Evolutionary conservation across 1,140 invertebrate genomes (phyloP).

Genomic region (Drosophila fuyamai): DNA sequence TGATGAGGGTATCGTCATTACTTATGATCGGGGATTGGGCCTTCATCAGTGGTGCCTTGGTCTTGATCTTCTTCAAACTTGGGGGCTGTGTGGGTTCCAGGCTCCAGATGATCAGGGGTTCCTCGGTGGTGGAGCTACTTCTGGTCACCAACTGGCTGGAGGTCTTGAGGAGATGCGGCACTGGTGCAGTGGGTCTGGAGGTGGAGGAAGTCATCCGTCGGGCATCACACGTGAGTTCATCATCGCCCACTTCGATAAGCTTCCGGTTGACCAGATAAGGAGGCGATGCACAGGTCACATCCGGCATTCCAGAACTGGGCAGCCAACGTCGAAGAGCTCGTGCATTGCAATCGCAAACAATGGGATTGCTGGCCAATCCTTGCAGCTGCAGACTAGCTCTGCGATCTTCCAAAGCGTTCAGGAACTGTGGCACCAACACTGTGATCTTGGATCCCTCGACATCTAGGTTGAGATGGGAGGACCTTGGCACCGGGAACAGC

Average conservation of each 20-base stretch:
- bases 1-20: conserved; percentile 96
- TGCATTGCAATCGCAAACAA: conserved; percentile 93
- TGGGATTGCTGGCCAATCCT: conserved; percentile 91
- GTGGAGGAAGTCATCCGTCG: conserved; percentile 86
- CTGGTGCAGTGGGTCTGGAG: conserved; percentile 78
- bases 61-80: conserved; percentile 85
- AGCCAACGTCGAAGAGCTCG: conserved; percentile 92
- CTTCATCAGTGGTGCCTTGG: conserved; percentile 86
- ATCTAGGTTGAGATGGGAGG: conserved; percentile 91
- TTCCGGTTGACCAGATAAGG: conserved; percentile 88
- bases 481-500: conserved; percentile 95
- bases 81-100: conserved; percentile 88
- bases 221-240: conserved; percentile 91
- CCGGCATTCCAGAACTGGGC: conserved; percentile 87
- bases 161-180: conserved; percentile 72
- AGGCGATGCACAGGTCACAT: conserved; percentile 89
- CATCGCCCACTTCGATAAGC: conserved; percentile 90
- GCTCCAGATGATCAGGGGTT: conserved; percentile 95
- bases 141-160: conserved; percentile 85
- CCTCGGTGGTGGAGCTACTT: conserved; percentile 87
- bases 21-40: conserved; percentile 87
- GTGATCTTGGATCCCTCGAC: conserved; percentile 91
- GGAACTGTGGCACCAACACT: conserved; percentile 90
- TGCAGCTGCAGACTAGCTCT: conserved; percentile 89
- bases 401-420: conserved; percentile 92